phyloP scores from a whole-genome alignment of 2,113 vertebrate genomes.

The Chiloscyllium plagiosum region DNA sequence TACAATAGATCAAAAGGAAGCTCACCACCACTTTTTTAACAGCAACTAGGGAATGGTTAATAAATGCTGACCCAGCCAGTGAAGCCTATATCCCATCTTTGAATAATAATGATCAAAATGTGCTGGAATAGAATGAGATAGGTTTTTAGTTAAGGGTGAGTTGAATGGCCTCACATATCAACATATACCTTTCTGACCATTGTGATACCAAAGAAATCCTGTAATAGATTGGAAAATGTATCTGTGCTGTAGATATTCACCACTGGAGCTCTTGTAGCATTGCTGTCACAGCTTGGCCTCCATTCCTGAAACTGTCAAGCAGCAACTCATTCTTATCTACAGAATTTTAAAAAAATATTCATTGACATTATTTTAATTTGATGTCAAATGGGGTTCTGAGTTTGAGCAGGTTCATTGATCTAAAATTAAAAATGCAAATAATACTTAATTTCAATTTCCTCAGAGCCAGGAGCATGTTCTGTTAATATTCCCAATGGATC shows the following conservation, averaged over 20 bases:
- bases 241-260: background rate
- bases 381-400: background rate
- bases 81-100: too few species aligned
- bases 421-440: conserved; percentile 15
- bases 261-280: background rate
- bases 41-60: too few species aligned
- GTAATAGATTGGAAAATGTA: background rate
- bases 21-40: too few species aligned
- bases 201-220: background rate
- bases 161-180: background rate
- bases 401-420: background rate
- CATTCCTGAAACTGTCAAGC: background rate
- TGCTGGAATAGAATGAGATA: background rate
- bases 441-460: conserved; percentile 25
- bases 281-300: background rate
- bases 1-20: too few species aligned
- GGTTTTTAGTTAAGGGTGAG: background rate
- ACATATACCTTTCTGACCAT: background rate
- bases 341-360: background rate
- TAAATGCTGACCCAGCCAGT: too few species aligned
- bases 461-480: background rate
- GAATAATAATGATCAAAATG: too few species aligned
- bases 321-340: background rate
- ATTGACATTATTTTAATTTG: background rate
- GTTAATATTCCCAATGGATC: conserved; percentile 11